Evolutionary conservation across 1,140 invertebrate genomes (phyloP).

Genomic region (Chironomus striatipennis): DNA sequence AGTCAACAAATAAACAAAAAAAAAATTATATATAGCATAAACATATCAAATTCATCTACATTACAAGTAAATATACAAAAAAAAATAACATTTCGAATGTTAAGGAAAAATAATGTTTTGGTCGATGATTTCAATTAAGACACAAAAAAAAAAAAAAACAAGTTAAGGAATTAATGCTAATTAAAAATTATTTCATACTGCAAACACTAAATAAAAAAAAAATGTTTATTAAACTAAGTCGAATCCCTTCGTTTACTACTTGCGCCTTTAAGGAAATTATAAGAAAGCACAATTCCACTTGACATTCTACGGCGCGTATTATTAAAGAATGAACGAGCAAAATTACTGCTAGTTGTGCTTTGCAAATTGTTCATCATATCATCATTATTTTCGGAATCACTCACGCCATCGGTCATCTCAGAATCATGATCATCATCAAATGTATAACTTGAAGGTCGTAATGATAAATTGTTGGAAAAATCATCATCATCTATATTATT

Average conservation of each 20-base stretch:
- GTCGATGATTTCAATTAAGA: not conserved
- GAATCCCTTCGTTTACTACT: slow-evolving; percentile 10
- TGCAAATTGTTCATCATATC: slow-evolving; percentile 17
- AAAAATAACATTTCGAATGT: too few relatives aligned
- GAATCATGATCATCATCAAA: slow-evolving; percentile 6
- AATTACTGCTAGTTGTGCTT: slow-evolving; percentile 16
- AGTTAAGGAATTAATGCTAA: not conserved
- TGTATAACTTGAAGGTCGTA: not conserved
- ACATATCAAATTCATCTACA: too few relatives aligned
- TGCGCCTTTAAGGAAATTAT: slow-evolving; percentile 15
- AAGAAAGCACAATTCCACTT: slow-evolving; percentile 4
- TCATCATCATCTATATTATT: not conserved
- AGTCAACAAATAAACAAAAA: too few relatives aligned
- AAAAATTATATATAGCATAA: too few relatives aligned
- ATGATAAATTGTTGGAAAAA: not conserved
- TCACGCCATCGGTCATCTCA: not conserved
- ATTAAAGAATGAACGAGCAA: slow-evolving; percentile 7
- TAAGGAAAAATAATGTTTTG: too few relatives aligned
- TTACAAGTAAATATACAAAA: too few relatives aligned
- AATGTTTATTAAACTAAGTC: not conserved
- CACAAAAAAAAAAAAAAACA: not conserved
- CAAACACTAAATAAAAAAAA: not conserved
- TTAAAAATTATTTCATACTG: too few relatives aligned
- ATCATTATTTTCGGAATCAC: not conserved
- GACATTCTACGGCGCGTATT: slow-evolving; percentile 18